phyloP scores from a whole-genome alignment of 1,140 invertebrate genomes.

The Sminthurides bifidus region DNA sequence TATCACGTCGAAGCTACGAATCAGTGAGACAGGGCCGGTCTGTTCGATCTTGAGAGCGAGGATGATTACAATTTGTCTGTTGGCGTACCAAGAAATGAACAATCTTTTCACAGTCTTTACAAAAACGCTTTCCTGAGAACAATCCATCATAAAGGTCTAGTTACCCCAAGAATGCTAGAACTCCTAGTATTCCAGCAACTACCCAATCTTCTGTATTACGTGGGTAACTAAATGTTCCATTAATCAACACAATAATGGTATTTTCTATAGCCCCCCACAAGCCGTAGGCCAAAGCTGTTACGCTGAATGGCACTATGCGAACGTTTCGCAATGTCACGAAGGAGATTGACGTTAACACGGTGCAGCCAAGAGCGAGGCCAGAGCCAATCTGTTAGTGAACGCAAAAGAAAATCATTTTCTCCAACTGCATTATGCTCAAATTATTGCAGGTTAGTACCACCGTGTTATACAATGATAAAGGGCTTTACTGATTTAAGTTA shows the following conservation, averaged over 20 bases:
- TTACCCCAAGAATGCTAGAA: neutral
- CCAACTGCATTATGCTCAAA: neutral
- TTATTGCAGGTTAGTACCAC: neutral
- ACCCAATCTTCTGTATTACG: neutral
- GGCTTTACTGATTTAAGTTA: neutral
- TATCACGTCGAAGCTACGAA: constrained; percentile 8
- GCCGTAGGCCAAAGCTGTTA: too few relatives aligned
- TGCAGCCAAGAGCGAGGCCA: neutral
- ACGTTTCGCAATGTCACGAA: neutral
- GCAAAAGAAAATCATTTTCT: neutral
- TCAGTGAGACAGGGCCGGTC: constrained; percentile 4
- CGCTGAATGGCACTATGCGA: too few relatives aligned
- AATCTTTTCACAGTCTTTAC: constrained; percentile 59
- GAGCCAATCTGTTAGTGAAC: neutral
- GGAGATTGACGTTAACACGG: neutral
- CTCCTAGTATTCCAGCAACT: neutral
- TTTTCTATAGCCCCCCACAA: neutral
- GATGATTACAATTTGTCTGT: constrained; percentile 33
- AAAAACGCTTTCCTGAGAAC: too few relatives aligned
- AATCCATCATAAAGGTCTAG: neutral
- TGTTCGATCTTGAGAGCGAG: constrained; percentile 12
- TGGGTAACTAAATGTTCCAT: neutral
- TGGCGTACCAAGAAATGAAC: constrained; percentile 64
- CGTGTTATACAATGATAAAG: neutral
- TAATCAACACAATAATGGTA: neutral